phyloP scores from a whole-genome alignment of 2,113 vertebrate genomes.

The Rynchops niger region DNA sequence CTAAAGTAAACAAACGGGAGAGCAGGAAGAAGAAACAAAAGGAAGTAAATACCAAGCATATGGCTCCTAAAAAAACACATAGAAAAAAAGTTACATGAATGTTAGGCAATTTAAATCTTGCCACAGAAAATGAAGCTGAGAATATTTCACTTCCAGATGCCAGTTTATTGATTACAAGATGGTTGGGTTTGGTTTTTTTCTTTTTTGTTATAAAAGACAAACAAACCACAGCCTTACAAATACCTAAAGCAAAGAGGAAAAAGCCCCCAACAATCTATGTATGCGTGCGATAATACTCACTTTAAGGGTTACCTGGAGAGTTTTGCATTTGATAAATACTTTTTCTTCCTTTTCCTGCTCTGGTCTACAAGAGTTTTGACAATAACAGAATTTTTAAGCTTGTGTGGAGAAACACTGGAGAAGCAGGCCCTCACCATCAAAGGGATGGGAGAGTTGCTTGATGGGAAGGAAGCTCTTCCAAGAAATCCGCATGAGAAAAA shows the following conservation, averaged over 20 bases:
- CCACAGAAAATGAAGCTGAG: not conserved
- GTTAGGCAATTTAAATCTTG: not conserved
- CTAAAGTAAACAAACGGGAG: not conserved
- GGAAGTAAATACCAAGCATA: not conserved
- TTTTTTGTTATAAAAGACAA: not conserved
- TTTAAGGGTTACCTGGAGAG: not conserved
- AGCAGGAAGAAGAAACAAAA: not conserved
- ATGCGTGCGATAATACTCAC: not conserved
- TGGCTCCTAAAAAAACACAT: not conserved
- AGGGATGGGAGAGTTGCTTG: not conserved
- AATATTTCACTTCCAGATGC: slow-evolving; percentile 52
- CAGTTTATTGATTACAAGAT: slow-evolving; percentile 17
- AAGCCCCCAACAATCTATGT: rapidly evolving
- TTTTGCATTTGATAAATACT: slow-evolving; percentile 9
- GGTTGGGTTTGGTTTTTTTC: not conserved
- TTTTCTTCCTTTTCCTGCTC: not conserved
- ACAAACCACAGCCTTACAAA: not conserved
- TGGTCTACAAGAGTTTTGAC: not conserved
- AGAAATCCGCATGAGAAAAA: slow-evolving; percentile 25
- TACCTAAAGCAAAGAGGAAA: not conserved
- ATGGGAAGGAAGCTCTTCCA: slow-evolving; percentile 51
- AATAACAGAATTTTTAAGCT: not conserved
- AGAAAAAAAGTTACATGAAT: not conserved
- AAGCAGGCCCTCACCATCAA: not conserved
- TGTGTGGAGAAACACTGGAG: not conserved